Evolutionary conservation across 2,797 vertebrate genomes (phyloP), one percentile per base, ranked within the genome.

Genomic region (Myotis daubentonii): DNA sequence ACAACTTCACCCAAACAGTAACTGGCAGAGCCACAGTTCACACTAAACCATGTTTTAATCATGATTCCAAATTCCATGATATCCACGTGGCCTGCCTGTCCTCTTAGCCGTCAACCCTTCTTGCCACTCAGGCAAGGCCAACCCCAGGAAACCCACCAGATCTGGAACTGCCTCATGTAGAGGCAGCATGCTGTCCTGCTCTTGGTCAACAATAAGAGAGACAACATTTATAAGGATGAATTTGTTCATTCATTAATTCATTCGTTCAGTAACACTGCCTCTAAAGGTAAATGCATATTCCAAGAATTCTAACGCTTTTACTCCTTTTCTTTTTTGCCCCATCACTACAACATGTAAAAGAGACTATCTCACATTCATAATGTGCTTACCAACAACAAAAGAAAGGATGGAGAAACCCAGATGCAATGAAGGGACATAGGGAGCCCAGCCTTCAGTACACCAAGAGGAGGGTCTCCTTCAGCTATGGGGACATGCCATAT

Each of bases 341-440:
- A 38, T 8, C 36, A 20, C 0, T 12, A n/a, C 44, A 76, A 71
- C 7, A 55, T 1, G 9, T 28, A 15, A 44, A 6, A 87, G 33
- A 68, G 36, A 71, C 17, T 2, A 11, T 4, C 17, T 60, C 38
- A 49, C 1, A 44, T 1, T 23, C 17, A 36, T 19, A 16, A 20
- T 41, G 51, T 17, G 12, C 62, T 89, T 49, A 20, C 22, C 36
- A 55, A 53, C 15, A 51, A 41, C 1, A 17, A 28, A 22, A 55
- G 20, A 65, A 36, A 83, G 11, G 20, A 72, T 0, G 0, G 47
- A 87, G 30, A 75, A 19, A 70, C 49, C 57, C 51, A 38, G 55
- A 30, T 6, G 28, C 0, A 0, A 25, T 13, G 6, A 28, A 38
- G 8, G 28, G 25, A 16, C 0, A 0, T 10, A 19, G 3, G 19